phyloP scores from a whole-genome alignment of 2,888 invertebrate genomes.

The Rhagonycha lutea region DNA sequence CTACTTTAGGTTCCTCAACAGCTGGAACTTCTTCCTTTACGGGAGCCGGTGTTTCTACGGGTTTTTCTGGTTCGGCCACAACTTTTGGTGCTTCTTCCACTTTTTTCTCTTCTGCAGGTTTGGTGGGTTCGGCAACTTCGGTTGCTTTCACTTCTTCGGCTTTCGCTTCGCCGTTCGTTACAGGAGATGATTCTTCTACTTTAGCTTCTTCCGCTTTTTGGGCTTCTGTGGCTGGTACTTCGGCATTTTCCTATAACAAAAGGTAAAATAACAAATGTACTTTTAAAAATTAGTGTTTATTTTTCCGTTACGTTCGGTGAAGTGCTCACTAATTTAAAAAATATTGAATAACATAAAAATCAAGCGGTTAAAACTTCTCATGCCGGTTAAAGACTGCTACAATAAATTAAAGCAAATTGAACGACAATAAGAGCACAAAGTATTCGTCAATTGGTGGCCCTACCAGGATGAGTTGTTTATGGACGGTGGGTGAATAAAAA shows the following conservation, averaged over 20 bases:
- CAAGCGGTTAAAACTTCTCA: neutral
- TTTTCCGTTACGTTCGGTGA: neutral
- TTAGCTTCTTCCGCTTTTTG: conserved; percentile 43
- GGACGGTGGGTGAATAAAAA: conserved; percentile 2
- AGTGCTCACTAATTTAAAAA: neutral
- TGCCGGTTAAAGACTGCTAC: neutral
- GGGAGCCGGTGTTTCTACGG: conserved; percentile 34
- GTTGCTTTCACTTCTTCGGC: conserved; percentile 32
- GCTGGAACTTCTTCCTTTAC: conserved; percentile 34
- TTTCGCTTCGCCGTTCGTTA: conserved; percentile 36
- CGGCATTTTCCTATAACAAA: conserved; percentile 43
- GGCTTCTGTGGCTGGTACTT: conserved; percentile 45
- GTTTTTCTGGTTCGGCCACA: conserved; percentile 27
- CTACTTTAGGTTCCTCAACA: conserved; percentile 27
- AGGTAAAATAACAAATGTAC: neutral
- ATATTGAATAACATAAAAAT: neutral
- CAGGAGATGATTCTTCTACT: conserved; percentile 21
- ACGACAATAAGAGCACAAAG: conserved; percentile 10
- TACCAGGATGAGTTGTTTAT: conserved; percentile 11
- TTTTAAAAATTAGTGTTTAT: neutral
- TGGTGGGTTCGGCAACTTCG: conserved; percentile 19
- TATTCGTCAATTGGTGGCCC: conserved; percentile 6
- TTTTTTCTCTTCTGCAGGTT: conserved; percentile 33
- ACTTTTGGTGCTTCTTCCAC: conserved; percentile 23
- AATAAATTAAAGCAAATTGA: conserved; percentile 13